phyloP scores from a whole-genome alignment of 2,113 vertebrate genomes.

The Nyctereutes procyonoides region DNA sequence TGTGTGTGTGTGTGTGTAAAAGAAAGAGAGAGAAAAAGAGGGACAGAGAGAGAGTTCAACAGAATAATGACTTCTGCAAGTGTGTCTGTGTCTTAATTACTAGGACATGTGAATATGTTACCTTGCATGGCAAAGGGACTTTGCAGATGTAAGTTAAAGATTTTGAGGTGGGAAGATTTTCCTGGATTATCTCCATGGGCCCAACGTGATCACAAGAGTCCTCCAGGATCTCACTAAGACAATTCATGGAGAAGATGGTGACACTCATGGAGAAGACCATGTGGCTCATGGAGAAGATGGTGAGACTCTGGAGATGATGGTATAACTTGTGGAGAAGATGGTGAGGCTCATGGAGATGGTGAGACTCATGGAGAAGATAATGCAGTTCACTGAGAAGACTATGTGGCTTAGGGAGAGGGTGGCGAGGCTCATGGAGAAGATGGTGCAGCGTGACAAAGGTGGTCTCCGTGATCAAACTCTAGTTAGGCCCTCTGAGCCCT shows the following conservation, averaged over 20 bases:
- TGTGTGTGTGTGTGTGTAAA: neutral
- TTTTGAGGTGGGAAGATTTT: neutral
- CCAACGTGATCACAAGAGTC: neutral
- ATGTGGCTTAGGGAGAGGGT: too few relatives aligned
- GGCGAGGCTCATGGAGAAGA: neutral
- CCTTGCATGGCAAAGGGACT: neutral
- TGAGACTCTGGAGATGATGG: neutral
- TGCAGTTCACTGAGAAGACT: too few relatives aligned
- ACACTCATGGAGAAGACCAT: neutral
- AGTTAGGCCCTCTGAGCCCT: neutral
- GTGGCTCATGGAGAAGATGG: neutral
- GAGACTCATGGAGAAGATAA: neutral
- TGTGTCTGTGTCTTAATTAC: fast-evolving
- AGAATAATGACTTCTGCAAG: neutral
- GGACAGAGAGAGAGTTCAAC: neutral
- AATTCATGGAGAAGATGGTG: neutral
- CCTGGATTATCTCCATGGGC: neutral
- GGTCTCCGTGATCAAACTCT: neutral
- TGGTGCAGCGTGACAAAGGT: neutral
- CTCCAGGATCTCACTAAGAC: neutral
- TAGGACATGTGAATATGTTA: too few relatives aligned
- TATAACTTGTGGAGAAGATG: neutral
- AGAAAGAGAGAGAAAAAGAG: neutral
- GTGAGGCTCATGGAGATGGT: neutral
- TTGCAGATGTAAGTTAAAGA: neutral